phyloP scores from a whole-genome alignment of 2,797 vertebrate species.

The Gadopsis bispinosus region DNA sequence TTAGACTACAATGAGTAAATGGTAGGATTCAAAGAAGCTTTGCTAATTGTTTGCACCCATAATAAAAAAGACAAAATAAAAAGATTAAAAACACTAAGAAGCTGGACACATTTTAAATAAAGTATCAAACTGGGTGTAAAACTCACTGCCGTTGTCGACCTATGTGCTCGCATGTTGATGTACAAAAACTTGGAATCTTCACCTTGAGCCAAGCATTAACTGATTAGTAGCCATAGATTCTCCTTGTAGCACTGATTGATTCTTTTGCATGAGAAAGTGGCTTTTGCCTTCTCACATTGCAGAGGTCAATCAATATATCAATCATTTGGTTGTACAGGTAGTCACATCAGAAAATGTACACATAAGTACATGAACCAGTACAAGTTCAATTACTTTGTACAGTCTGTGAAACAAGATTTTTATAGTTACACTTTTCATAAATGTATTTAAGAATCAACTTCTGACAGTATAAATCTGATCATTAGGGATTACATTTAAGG shows the following conservation, averaged over 20 bases:
- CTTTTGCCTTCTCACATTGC: slow-evolving; percentile 79
- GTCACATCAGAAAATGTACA: slow-evolving; percentile 50
- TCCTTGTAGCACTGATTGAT: slow-evolving; percentile 75
- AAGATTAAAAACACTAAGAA: neutral
- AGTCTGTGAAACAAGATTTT: neutral
- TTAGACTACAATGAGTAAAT: neutral
- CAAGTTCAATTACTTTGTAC: neutral
- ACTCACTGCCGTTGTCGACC: neutral
- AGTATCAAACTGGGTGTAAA: neutral
- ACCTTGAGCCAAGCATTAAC: slow-evolving; percentile 62
- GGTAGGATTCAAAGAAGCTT: neutral
- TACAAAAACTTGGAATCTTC: slow-evolving; percentile 37
- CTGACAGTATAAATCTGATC: slow-evolving; percentile 7
- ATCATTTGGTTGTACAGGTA: slow-evolving; percentile 69
- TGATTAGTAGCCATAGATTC: slow-evolving; percentile 73
- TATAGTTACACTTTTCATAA: neutral
- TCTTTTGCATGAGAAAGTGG: slow-evolving; percentile 79
- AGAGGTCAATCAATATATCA: slow-evolving; percentile 78
- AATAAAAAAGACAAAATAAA: neutral
- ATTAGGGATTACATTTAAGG: neutral
- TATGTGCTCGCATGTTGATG: neutral
- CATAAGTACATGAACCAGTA: neutral
- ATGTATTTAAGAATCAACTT: neutral
- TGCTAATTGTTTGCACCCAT: neutral
- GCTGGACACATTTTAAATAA: neutral